Evolutionary conservation across 2,113 vertebrate genomes (phyloP).

Genomic region (Xenopus borealis): DNA sequence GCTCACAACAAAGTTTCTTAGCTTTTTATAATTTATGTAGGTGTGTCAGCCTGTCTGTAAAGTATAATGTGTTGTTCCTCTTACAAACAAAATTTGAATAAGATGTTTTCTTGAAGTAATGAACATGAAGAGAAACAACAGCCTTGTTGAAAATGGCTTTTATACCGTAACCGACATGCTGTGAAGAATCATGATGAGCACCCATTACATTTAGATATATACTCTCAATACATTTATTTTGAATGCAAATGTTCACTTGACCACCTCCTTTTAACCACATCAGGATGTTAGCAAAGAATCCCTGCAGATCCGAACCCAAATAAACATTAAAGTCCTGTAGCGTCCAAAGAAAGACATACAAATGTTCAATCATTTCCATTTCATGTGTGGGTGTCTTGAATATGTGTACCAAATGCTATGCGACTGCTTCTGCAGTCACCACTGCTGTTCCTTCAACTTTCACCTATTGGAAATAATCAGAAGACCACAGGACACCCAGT

Average conservation of each 20-base stretch:
- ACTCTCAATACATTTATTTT: not conserved
- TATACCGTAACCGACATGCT: not conserved
- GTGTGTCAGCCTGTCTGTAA: too few species aligned
- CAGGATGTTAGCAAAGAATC: slow-evolving; percentile 1
- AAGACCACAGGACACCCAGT: not conserved
- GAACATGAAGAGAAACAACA: too few species aligned
- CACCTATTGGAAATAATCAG: slow-evolving; percentile 14
- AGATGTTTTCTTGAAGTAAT: too few species aligned
- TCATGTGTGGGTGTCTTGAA: slow-evolving; percentile 14
- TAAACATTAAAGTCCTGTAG: slow-evolving; percentile 25
- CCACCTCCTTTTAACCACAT: slow-evolving; percentile 6
- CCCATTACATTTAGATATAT: slow-evolving; percentile 6
- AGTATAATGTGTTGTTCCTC: too few species aligned
- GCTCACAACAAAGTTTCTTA: too few species aligned
- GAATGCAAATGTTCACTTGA: not conserved
- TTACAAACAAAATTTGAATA: too few species aligned
- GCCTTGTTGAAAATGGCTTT: too few species aligned
- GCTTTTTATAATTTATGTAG: too few species aligned
- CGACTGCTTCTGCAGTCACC: not conserved
- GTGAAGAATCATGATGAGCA: not conserved
- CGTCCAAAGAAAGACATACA: slow-evolving; percentile 12
- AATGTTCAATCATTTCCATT: not conserved
- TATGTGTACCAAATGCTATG: not conserved
- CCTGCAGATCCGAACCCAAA: slow-evolving; percentile 25
- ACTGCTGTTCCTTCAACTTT: slow-evolving; percentile 1